phyloP scores from a whole-genome alignment of 2,113 vertebrate genomes.

The Pseudois nayaur region DNA sequence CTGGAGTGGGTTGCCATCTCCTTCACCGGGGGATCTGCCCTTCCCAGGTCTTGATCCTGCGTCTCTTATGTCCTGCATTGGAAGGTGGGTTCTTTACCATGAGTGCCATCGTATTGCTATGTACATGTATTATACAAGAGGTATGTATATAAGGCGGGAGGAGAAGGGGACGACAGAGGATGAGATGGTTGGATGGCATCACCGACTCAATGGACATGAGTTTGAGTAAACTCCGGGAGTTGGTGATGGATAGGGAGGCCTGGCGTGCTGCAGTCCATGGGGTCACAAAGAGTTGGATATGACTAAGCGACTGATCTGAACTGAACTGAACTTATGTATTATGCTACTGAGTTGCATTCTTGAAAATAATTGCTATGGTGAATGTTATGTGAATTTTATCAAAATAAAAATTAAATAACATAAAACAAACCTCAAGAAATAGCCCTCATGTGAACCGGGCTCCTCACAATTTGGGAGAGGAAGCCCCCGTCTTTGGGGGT shows the following conservation, averaged over 20 bases:
- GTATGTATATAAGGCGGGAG: neutral
- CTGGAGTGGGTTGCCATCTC: neutral
- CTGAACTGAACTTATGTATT: neutral
- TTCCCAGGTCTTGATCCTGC: neutral
- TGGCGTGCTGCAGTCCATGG: neutral
- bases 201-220: neutral
- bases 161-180: neutral
- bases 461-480: neutral
- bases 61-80: neutral
- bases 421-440: neutral
- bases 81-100: neutral
- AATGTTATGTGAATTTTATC: neutral
- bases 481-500: accelerated
- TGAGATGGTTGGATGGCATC: neutral
- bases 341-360: neutral
- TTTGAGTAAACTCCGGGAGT: accelerated
- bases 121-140: neutral
- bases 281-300: accelerated
- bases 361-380: neutral
- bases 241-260: neutral
- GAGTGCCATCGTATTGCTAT: accelerated
- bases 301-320: too few species aligned
- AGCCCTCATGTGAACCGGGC: neutral
- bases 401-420: neutral
- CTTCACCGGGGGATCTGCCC: neutral